Evolutionary conservation across 2,797 vertebrate genomes (phyloP).

Genomic region (Acropternis orthonyx): DNA sequence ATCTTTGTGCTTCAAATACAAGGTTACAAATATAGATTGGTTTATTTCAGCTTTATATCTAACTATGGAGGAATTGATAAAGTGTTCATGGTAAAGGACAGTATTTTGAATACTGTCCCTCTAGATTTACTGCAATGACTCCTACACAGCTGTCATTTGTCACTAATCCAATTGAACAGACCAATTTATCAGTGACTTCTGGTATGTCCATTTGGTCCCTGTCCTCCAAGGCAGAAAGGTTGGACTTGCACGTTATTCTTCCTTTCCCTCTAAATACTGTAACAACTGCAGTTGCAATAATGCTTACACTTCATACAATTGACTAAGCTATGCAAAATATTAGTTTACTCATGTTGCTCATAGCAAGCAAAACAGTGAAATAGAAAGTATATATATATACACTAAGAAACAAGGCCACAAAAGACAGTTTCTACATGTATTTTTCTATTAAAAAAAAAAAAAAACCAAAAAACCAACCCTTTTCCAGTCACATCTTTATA

Average conservation of each 20-base stretch:
- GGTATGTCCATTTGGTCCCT: neutral
- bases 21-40: neutral
- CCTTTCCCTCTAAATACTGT: neutral
- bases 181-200: neutral
- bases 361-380: neutral
- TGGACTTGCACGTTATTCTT: neutral
- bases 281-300: neutral
- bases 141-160: neutral
- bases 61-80: neutral
- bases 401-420: neutral
- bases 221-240: neutral
- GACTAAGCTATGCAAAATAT: neutral
- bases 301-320: neutral
- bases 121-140: neutral
- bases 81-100: neutral
- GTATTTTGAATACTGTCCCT: neutral
- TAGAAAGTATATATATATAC: neutral
- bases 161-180: neutral
- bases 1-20: neutral
- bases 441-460: neutral
- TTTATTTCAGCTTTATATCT: neutral
- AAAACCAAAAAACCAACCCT: too few relatives aligned
- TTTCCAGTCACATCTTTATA: neutral
- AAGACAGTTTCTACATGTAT: neutral
- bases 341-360: neutral